Evolutionary conservation across 2,888 invertebrate genomes (phyloP).

Genomic region (Loripinus fragilis): DNA sequence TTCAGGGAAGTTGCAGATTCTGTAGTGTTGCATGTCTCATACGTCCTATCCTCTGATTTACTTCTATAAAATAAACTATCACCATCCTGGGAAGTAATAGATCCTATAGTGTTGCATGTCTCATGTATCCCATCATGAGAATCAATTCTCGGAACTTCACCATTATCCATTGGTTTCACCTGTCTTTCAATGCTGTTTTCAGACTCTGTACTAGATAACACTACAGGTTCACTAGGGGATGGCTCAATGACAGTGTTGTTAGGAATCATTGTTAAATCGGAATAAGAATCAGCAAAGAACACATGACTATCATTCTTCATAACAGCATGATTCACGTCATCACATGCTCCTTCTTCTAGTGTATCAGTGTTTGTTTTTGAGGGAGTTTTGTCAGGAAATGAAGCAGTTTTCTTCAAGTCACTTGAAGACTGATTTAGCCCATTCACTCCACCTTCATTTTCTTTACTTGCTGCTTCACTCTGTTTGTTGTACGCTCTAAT

Average conservation of each 20-base stretch:
- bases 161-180: too few relatives aligned
- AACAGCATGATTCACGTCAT: constrained; percentile 12
- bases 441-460: constrained; percentile 4
- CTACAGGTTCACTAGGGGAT: not conserved
- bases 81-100: not conserved
- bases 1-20: too few relatives aligned
- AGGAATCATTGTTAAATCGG: constrained; percentile 45
- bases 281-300: constrained; percentile 48
- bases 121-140: too few relatives aligned
- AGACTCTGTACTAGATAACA: not conserved
- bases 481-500: constrained; percentile 44
- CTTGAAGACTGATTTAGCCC: constrained; percentile 5
- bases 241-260: constrained; percentile 40
- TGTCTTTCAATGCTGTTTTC: not conserved
- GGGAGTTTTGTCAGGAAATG: not conserved
- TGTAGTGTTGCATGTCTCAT: not conserved
- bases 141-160: too few relatives aligned
- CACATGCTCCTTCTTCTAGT: not conserved
- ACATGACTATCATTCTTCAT: constrained; percentile 45
- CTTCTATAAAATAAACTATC: not conserved
- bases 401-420: not conserved
- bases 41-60: not conserved
- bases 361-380: not conserved
- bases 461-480: constrained; percentile 39
- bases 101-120: too few relatives aligned